phyloP scores from a whole-genome alignment of 2,113 vertebrate genomes.

The Alexandromys fortis region DNA sequence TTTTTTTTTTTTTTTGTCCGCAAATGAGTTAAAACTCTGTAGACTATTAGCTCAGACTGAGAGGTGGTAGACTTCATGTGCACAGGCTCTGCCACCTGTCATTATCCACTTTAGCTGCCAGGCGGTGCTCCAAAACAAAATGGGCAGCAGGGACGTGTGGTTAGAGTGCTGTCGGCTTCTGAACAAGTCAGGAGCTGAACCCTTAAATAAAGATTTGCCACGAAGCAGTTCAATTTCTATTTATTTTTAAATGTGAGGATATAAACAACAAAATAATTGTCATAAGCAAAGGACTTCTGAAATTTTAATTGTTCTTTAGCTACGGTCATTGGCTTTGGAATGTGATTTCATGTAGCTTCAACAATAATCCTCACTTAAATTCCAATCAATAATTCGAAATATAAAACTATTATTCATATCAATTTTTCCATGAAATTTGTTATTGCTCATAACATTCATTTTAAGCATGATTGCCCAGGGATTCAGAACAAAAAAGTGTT shows the following conservation, averaged over 20 bases:
- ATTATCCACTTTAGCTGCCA: constrained; percentile 56
- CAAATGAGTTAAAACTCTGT: not conserved
- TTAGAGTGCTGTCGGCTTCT: constrained; percentile 45
- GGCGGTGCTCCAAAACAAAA: constrained; percentile 53
- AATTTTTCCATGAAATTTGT: not conserved
- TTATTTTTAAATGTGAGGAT: not conserved
- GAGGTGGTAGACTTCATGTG: not conserved
- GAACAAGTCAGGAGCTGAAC: not conserved
- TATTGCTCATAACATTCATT: constrained; percentile 31
- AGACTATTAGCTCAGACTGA: not conserved
- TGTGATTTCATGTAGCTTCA: not conserved
- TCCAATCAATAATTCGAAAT: not conserved
- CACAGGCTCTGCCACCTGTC: not conserved
- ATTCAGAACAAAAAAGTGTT: constrained; percentile 8
- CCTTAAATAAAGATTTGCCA: not conserved
- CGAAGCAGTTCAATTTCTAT: not conserved
- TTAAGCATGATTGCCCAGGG: constrained; percentile 30
- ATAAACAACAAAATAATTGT: not conserved
- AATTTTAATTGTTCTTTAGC: constrained; percentile 40
- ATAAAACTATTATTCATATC: not conserved
- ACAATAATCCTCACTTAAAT: constrained; percentile 21
- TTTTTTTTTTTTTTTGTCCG: not conserved
- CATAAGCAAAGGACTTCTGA: not conserved
- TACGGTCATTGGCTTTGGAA: not conserved
- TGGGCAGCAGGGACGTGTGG: not conserved